A percentile compares a stretch with the other conserved stretches of the same genome.
These are phyloP conservation scores for Thumatha senex DNA, from an alignment of 2,888 invertebrate genomes.

Conservation along the genomic window DNA sequence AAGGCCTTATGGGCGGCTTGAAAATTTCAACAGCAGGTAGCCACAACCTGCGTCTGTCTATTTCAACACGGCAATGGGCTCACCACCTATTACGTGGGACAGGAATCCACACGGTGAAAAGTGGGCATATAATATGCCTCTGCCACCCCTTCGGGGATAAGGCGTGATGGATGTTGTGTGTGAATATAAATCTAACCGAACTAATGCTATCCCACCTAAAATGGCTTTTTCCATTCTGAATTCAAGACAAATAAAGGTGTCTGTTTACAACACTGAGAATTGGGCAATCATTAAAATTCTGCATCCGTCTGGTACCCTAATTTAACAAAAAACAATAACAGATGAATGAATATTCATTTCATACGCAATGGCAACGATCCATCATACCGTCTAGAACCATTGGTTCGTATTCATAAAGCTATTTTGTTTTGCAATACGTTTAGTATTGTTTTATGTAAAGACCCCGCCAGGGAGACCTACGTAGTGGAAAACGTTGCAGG, in stretches of 20 bases:
- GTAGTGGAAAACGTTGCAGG: too few species aligned
- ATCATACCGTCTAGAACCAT: conserved; percentile 32
- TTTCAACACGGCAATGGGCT: too few species aligned
- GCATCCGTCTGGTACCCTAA: conserved; percentile 19
- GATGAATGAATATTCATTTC: conserved; percentile 61
- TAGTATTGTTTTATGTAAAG: conserved; percentile 1
- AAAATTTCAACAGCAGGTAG: too few species aligned
- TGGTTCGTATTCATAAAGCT: conserved; percentile 13
- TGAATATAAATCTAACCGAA: too few species aligned
- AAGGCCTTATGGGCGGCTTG: too few species aligned
- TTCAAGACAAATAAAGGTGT: conserved; percentile 29
- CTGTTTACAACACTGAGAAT: conserved; percentile 29
- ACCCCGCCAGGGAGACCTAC: too few species aligned
- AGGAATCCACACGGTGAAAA: too few species aligned
- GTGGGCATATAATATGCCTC: too few species aligned
- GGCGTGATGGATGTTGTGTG: too few species aligned
- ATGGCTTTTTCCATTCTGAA: conserved; percentile 13
- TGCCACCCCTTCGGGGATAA: too few species aligned
- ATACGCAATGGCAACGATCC: conserved; percentile 48
- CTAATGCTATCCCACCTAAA: not conserved
- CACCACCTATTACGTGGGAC: too few species aligned
- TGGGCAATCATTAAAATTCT: conserved; percentile 36
- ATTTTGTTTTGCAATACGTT: conserved; percentile 21
- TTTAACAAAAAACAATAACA: conserved; percentile 42
- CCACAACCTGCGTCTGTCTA: too few species aligned